Percentiles rank a stretch among this genome's conserved stretches.
Evolutionary conservation across 2,113 vertebrate genomes (phyloP).

Genomic region (Myotis yumanensis): DNA sequence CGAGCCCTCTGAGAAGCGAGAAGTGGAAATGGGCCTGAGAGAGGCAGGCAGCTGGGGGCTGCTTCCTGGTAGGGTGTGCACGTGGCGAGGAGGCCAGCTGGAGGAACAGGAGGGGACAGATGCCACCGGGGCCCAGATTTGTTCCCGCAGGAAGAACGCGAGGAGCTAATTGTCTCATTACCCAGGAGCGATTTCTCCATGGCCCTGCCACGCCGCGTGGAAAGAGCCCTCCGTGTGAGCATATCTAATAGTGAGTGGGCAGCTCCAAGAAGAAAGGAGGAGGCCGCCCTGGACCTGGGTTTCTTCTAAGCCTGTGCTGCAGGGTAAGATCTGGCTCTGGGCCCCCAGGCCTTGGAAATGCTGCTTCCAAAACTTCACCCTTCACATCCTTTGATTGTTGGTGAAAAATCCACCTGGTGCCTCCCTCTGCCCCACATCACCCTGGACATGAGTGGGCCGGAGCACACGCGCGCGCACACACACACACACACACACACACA

Average conservation of each 20-base stretch:
- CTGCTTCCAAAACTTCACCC: not conserved
- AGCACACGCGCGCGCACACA: no score
- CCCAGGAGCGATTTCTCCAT: slow-evolving; percentile 53
- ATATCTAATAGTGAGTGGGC: slow-evolving; percentile 36
- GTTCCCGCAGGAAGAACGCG: slow-evolving; percentile 53
- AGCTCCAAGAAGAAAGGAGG: slow-evolving; percentile 32
- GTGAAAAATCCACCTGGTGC: not conserved
- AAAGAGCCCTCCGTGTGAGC: slow-evolving; percentile 51
- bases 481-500: not conserved
- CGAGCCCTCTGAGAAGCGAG: not conserved
- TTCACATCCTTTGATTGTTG: not conserved
- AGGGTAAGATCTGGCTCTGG: not conserved
- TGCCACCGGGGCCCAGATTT: slow-evolving; percentile 66
- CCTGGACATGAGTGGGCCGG: no score
- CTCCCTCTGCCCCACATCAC: not conserved
- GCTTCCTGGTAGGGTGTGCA: not conserved
- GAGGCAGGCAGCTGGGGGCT: not conserved
- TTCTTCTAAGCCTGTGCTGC: slow-evolving; percentile 56
- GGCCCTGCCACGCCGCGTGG: slow-evolving; percentile 43
- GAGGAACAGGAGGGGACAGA: slow-evolving; percentile 68
- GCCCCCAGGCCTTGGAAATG: not conserved
- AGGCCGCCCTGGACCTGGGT: slow-evolving; percentile 50
- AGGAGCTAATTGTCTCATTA: slow-evolving; percentile 66
- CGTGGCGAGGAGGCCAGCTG: slow-evolving; percentile 68
- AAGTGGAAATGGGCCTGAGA: slow-evolving; percentile 33